phyloP scores from a whole-genome alignment of 2,113 vertebrate genomes.

The Bujurquina vittata region DNA sequence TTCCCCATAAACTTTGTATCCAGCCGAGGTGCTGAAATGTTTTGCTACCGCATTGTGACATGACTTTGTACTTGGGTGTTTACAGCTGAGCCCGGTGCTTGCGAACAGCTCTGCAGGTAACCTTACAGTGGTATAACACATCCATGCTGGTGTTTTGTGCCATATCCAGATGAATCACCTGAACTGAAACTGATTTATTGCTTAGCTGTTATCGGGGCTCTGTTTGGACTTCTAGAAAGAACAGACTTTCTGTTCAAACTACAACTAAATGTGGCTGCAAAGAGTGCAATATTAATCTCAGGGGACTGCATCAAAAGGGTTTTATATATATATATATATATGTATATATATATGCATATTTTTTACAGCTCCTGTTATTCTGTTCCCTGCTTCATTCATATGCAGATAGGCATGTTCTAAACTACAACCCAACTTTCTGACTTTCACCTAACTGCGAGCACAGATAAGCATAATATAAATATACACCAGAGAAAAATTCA shows the following conservation, averaged over 20 bases:
- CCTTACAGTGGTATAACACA: background rate
- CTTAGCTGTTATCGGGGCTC: slow-evolving; percentile 13
- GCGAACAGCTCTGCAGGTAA: slow-evolving; percentile 18
- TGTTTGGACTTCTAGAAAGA: slow-evolving; percentile 2
- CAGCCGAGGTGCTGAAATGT: slow-evolving; percentile 26
- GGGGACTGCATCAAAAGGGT: background rate
- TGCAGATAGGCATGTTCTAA: background rate
- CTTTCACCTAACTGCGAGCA: background rate
- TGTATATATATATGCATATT: no score
- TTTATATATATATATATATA: background rate
- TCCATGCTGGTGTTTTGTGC: slow-evolving; percentile 1
- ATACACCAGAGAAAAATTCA: background rate
- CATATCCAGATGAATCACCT: slow-evolving; percentile 8
- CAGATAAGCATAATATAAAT: background rate
- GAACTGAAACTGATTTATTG: slow-evolving; percentile 39
- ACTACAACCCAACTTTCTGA: background rate
- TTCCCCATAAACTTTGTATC: slow-evolving; percentile 28
- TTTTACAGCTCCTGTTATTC: background rate
- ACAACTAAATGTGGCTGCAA: background rate
- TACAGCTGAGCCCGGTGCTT: background rate
- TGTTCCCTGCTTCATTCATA: background rate
- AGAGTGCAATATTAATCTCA: background rate
- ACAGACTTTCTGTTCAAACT: background rate
- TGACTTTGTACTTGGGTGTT: slow-evolving; percentile 24
- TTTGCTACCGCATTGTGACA: slow-evolving; percentile 18